These are phyloP conservation scores for Troilus luridus DNA, from an alignment of 2,888 invertebrate species.

Conservation along the genomic window DNA sequence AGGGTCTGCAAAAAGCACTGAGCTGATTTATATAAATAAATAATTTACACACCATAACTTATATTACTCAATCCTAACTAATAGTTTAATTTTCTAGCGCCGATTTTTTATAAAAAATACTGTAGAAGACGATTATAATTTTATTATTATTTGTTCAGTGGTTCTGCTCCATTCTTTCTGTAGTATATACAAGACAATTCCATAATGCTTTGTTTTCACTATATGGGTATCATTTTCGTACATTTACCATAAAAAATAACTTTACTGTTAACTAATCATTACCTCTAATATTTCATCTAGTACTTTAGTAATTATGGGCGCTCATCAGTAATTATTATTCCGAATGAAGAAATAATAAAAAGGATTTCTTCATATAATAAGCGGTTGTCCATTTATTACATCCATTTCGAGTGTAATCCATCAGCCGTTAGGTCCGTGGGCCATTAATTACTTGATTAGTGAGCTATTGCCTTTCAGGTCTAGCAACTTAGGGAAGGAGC, in stretches of 20 bases:
- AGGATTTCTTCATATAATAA: neutral
- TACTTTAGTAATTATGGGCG: neutral
- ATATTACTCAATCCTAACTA: too few relatives aligned
- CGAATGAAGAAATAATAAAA: neutral
- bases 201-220: too few relatives aligned
- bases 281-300: neutral
- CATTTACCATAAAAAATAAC: neutral
- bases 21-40: too few relatives aligned
- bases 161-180: too few relatives aligned
- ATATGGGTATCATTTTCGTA: neutral
- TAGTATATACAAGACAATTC: too few relatives aligned
- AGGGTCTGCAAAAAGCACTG: too few relatives aligned
- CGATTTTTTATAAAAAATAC: too few relatives aligned
- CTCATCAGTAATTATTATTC: neutral
- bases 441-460: constrained; percentile 29
- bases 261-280: neutral
- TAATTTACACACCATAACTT: too few relatives aligned
- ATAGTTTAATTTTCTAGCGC: too few relatives aligned
- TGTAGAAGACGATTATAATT: too few relatives aligned
- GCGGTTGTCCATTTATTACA: constrained; percentile 6
- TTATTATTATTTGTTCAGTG: too few relatives aligned
- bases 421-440: neutral
- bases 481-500: neutral
- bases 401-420: neutral
- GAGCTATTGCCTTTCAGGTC: neutral